Evolutionary conservation across 2,113 vertebrate species (phyloP), one percentile per base, ranked within the genome.

Genomic region (Alectura lathami): DNA sequence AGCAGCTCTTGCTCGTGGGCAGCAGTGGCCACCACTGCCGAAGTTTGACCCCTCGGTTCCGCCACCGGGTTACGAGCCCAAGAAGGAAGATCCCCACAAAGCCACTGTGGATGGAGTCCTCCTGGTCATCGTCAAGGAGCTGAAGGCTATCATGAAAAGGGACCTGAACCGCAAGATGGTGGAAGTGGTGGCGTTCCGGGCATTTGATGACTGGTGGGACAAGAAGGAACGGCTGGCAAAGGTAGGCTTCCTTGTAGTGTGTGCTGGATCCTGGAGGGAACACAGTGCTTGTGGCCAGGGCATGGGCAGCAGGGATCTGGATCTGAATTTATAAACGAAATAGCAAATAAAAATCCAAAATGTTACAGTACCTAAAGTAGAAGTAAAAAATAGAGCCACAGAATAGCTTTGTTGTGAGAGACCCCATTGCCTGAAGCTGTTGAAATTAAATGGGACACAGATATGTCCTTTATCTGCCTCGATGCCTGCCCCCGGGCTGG

Each of bases 161-260:
- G 99, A 99, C 97, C 98, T 99, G 85, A 99, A 99, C 97, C 98
- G 99, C 68, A 99, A 99, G 97, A 99, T 99, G 99, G 99, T 99
- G 53, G 99, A 99, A 97, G 99, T 99, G 96, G 99, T 99, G 81
- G 99, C 99, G 3, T 99, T 99, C 81, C 98, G 99, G 93, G 98
- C 99, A 8, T 99, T 99, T 1, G 99, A 99, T 13, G 99, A 99
- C 63, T 99, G 99, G 99, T 99, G 99, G 99, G 99, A 99, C 75
- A 99, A 99, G 97, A 99, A 99, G 93, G 99, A 99, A 14, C 98
- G 98, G 43, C 98, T 99, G 21, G 99, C 99, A 56, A 99, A 99
- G 98, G 99, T 99, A 95, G 54, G 47, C 38, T 51, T 22, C 42
- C 38, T 6, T 3, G 0, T n/a, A 8, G 23, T 62, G 6, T 32